Conservation (phyloP, 2,888 invertebrate species). For the Hyposoter didymator region DNA sequence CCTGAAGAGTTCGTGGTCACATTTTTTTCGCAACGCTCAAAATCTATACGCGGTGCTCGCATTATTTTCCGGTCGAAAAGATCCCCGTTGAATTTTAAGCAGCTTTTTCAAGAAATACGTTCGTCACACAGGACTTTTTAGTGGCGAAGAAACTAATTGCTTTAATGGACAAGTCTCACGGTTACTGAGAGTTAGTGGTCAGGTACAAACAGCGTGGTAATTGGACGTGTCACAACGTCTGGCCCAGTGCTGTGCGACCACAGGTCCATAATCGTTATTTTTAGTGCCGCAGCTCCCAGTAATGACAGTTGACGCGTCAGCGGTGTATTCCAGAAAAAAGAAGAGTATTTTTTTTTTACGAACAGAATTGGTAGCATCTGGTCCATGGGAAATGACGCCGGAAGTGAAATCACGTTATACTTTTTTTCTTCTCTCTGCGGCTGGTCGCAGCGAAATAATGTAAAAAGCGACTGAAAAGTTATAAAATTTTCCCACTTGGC, state of each 20-base stretch:
- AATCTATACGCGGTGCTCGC: not conserved
- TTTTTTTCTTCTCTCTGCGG: not conserved
- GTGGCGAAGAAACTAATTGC: slow-evolving; percentile 40
- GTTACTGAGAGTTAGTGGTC: slow-evolving; percentile 52
- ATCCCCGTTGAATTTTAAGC: not conserved
- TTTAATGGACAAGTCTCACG: slow-evolving; percentile 48
- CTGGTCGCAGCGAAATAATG: slow-evolving; percentile 19
- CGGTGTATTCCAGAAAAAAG: slow-evolving; percentile 8
- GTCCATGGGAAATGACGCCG: slow-evolving; percentile 27
- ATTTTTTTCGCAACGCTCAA: not conserved
- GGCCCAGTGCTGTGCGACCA: slow-evolving; percentile 42
- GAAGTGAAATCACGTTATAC: slow-evolving; percentile 54
- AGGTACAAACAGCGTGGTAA: slow-evolving; percentile 59
- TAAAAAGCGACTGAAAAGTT: slow-evolving; percentile 36
- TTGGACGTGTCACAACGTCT: slow-evolving; percentile 58
- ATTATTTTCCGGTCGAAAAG: not conserved
- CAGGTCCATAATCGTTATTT: slow-evolving; percentile 44
- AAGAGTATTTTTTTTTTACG: slow-evolving; percentile 1
- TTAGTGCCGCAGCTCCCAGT: not conserved
- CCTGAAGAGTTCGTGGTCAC: not conserved
- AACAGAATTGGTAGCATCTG: slow-evolving; percentile 32
- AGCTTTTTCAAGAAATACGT: slow-evolving; percentile 12
- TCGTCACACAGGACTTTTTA: slow-evolving; percentile 28
- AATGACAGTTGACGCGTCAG: slow-evolving; percentile 5
- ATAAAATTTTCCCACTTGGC: slow-evolving; percentile 45